Evolutionary conservation across 2,113 vertebrate species (phyloP), one percentile per base, ranked within the genome.

Genomic region (Muscicapa adusta): DNA sequence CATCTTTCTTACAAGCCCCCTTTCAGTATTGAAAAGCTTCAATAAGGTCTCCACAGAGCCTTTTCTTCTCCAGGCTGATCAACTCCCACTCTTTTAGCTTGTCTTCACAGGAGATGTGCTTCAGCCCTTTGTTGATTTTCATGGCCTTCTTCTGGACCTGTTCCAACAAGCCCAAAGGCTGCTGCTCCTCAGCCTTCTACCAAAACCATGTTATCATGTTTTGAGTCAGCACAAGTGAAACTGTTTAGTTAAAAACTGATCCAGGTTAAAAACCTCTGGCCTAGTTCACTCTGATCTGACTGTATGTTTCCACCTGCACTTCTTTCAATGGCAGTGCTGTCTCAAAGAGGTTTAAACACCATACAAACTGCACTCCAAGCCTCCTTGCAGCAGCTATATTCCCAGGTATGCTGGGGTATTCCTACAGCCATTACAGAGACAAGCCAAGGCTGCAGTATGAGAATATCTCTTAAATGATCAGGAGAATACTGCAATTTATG

Each of bases 141-240:
- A 20, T 8, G 9, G 31, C 9, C 18, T 38, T 76, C 33, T 25
- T 73, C 60, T 70, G n/a, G 43, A 65, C 16, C 9, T 4, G 0
- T 33, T 79, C 80, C 74, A 85, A 53, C 4, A 60, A 8, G 6
- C 50, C 57, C 40, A 78, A 88, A 47, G 20, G 20, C 4, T 22
- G 18, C 26, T 77, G 70, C 61, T 36, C 53, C 63, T 20, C 14
- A 68, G 20, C 8, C 31, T 72, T n/a, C 53, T 31, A 48, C 18
- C 31, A 29, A 42, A 76, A 56, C 6, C 3, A 0, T 2, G 4
- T 5, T 8, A 78, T 34, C 15, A 24, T 5, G 23, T 12, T 19
- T 24, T 17, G 6, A 93, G 18, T 4, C 57, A 78, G 48, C 48
- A 70, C 29, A 63, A 75, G 4, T 2, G 7, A 77, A 93, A 73